Conservation (phyloP, 23 tunicate species). For the Aplidium turbinatum region DNA sequence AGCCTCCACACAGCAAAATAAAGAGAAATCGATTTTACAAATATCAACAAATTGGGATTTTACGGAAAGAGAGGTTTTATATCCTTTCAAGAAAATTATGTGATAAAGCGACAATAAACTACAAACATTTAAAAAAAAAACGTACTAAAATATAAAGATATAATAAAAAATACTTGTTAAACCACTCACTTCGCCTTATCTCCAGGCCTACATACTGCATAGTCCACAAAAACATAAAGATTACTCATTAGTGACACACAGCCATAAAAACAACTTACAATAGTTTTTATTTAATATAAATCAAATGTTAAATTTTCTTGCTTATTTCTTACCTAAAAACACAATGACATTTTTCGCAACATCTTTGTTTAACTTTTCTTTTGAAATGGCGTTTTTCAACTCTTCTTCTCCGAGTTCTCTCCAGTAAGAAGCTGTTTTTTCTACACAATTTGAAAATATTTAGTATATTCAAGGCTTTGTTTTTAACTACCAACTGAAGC, state of each 20-base stretch:
- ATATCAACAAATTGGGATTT: too few species aligned
- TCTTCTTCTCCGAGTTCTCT: constrained; percentile 17
- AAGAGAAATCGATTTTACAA: too few species aligned
- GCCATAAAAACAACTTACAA: too few species aligned
- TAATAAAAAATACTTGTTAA: neutral
- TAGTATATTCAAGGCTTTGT: neutral
- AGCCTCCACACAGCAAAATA: too few species aligned
- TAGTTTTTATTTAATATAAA: too few species aligned
- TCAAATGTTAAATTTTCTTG: neutral
- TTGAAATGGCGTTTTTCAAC: constrained; percentile 9
- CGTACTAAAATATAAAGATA: neutral
- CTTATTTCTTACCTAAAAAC: constrained; percentile 9
- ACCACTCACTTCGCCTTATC: too few species aligned
- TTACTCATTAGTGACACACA: too few species aligned
- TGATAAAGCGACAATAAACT: neutral
- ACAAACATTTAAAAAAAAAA: neutral
- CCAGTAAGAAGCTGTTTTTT: constrained; percentile 17
- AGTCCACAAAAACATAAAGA: too few species aligned
- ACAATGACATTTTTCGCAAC: constrained; percentile 32
- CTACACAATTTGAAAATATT: constrained; percentile 4
- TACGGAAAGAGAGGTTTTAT: too few species aligned
- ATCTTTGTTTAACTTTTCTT: constrained; percentile 14
- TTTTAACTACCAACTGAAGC: too few species aligned
- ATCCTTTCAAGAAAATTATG: neutral
- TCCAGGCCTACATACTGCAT: too few species aligned